Conservation (phyloP, 1,140 invertebrate genomes). For the Anoplophora glabripennis region DNA sequence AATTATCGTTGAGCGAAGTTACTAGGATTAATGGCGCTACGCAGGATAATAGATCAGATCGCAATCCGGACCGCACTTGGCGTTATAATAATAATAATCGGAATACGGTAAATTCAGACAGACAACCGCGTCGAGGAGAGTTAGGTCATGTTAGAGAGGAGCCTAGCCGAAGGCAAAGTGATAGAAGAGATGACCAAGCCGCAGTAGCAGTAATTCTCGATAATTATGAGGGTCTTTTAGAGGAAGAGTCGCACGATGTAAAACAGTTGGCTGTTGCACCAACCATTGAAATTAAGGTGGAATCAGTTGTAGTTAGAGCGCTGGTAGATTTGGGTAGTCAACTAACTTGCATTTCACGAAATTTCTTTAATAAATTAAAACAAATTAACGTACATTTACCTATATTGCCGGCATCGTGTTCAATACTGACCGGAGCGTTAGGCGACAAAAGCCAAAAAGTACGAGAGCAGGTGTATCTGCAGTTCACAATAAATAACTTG, state of each 20-base stretch:
- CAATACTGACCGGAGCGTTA: background rate
- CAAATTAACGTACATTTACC: background rate
- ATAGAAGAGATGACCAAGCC: background rate
- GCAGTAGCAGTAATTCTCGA: background rate
- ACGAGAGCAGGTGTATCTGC: conserved; percentile 1
- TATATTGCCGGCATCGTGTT: background rate
- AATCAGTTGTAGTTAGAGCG: background rate
- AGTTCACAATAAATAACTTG: background rate
- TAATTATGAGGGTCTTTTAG: background rate
- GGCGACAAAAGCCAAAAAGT: background rate
- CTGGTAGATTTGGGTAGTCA: background rate
- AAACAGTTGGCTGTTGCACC: background rate
- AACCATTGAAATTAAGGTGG: background rate
- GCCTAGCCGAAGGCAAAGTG: background rate
- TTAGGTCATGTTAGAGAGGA: background rate
- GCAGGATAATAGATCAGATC: background rate
- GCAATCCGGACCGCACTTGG: background rate
- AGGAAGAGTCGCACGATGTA: background rate
- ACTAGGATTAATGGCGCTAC: background rate
- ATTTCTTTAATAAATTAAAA: too few species aligned
- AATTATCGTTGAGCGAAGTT: background rate
- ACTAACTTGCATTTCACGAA: too few species aligned
- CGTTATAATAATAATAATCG: background rate
- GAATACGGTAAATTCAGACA: background rate
- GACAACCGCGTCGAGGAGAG: background rate